Evolutionary conservation across 2,888 invertebrate genomes (phyloP).

Genomic region (Drosophila paramelanica): DNA sequence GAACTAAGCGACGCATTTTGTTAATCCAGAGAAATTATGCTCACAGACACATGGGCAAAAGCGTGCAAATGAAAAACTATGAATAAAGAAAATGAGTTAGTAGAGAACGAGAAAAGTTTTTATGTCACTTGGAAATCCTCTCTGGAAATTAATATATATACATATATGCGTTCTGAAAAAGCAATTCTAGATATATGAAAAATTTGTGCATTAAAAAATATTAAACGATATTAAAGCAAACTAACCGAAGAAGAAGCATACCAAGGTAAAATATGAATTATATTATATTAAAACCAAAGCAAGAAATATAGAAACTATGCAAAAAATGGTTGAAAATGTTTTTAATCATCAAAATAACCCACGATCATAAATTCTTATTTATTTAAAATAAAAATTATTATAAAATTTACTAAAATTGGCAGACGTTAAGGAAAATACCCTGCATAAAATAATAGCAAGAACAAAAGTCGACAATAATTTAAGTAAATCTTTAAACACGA

Average conservation of each 20-base stretch:
- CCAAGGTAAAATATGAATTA: too few species aligned
- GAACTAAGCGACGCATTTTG: constrained; percentile 54
- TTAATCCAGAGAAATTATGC: constrained; percentile 34
- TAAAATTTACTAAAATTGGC: not conserved
- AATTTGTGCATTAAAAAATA: not conserved
- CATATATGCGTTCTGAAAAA: too few species aligned
- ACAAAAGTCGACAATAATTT: constrained; percentile 26
- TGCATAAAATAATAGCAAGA: not conserved
- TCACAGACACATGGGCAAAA: constrained; percentile 24
- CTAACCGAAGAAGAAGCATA: too few species aligned
- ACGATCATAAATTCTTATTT: too few species aligned
- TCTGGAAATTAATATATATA: not conserved
- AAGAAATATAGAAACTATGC: too few species aligned
- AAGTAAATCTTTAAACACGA: constrained; percentile 14
- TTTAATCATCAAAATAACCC: too few species aligned
- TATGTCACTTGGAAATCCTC: constrained; percentile 19
- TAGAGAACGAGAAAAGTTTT: not conserved
- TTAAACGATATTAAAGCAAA: not conserved
- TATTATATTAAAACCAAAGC: too few species aligned
- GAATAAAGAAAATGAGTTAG: constrained; percentile 21
- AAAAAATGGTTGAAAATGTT: too few species aligned
- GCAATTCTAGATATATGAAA: too few species aligned
- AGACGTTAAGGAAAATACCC: constrained; percentile 2
- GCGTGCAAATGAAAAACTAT: constrained; percentile 42
- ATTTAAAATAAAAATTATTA: not conserved